Evolutionary conservation across 2,797 vertebrate species (phyloP).

Genomic region (Uromys caudimaculatus): DNA sequence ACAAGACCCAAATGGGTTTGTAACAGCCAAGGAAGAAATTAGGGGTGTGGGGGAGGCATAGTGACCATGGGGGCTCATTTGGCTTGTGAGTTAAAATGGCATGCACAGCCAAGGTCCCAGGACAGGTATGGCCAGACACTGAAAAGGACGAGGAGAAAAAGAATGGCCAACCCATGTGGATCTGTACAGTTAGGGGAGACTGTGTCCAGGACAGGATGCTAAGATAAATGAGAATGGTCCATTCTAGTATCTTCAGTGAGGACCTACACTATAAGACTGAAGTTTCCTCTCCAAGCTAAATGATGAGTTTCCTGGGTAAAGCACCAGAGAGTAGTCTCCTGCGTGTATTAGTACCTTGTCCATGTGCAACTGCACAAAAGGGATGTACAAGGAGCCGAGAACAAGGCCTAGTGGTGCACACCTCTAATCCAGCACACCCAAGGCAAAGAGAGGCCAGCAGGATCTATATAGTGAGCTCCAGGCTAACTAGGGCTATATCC

Average conservation of each 20-base stretch:
- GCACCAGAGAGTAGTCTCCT: neutral
- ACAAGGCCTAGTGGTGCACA: too few species aligned
- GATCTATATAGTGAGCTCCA: neutral
- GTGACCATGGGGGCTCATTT: too few species aligned
- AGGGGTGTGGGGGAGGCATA: accelerated
- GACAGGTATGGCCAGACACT: neutral
- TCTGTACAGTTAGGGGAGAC: neutral
- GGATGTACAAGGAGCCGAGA: neutral
- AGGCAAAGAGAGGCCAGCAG: neutral
- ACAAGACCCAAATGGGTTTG: neutral
- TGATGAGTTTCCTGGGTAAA: neutral
- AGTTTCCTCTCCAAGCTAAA: neutral
- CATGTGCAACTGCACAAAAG: neutral
- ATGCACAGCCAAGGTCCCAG: neutral
- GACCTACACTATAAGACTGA: neutral
- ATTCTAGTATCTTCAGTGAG: neutral
- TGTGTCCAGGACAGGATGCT: neutral
- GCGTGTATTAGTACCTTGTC: neutral
- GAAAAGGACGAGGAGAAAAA: neutral
- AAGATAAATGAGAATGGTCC: neutral
- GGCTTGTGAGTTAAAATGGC: neutral
- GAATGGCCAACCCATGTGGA: accelerated
- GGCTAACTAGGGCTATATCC: neutral
- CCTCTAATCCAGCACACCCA: neutral
- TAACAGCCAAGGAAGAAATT: neutral